Evolutionary conservation across 2,888 invertebrate genomes (phyloP), one percentile per base, ranked within the genome.

Genomic region (Anodontia alba): DNA sequence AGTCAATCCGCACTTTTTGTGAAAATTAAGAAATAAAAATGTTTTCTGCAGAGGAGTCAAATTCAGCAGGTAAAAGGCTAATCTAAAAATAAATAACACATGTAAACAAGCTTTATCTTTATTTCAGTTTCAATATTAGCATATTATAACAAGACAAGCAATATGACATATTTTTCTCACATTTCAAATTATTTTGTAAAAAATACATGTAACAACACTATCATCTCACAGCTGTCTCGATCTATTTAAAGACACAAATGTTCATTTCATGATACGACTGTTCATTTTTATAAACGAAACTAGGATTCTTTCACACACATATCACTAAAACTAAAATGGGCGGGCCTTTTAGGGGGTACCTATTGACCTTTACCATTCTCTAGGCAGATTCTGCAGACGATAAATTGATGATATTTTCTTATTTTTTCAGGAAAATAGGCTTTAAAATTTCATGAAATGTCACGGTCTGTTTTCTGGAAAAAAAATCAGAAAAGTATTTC

Each of bases 81-180:
- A n/a, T n/a, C n/a, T 46, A 46, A 46, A 8, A 20, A 46, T 12
- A 46, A 8, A 46, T 46, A 46, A 20, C 46, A 46, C 8, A 46
- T 26, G 2, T 26, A 54, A 54, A 54, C 23, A 54, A 54, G 54
- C 54, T 26, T 54, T 54, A 26, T 54, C 54, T 54, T 54, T 54
- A 54, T 54, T 54, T 54, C 54, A 54, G 2, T 23, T n/a, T 54
- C 54, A 46, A 54, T 54, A 54, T 49, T 26, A 54, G 10, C 54
- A 54, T 54, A 54, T 23, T 54, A 26, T 54, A 54, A 54, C 54
- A 26, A 26, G 7, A 26, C 17, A 54, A 54, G 54, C 54, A 54
- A 20, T 54, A 26, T 26, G 54, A 54, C 54, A 23, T n/a, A 54
- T 26, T 54, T 49, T 12, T 54, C 26, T 23, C 54, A 54, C 10